A percentile compares a stretch with the other conserved stretches of the same genome.
Conservation (phyloP, 1,140 invertebrate genomes). For the Mamestra configurata region DNA sequence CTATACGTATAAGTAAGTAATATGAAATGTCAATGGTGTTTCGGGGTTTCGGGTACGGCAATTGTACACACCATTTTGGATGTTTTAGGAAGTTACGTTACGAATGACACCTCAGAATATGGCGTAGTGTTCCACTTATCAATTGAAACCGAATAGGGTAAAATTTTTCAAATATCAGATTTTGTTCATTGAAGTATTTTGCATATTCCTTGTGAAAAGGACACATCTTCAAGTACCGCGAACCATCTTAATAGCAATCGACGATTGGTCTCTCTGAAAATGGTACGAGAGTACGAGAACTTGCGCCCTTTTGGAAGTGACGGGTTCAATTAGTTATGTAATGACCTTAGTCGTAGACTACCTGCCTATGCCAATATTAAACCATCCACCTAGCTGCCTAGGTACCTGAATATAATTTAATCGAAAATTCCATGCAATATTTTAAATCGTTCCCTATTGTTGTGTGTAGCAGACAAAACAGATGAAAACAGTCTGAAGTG, state of each 20-base stretch:
- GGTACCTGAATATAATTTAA: not conserved
- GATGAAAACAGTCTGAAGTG: constrained; percentile 79
- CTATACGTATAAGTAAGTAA: constrained; percentile 46
- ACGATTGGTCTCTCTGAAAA: too few relatives aligned
- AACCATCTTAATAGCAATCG: too few relatives aligned
- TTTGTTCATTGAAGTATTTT: too few relatives aligned
- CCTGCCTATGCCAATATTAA: not conserved
- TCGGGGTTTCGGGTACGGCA: constrained; percentile 14
- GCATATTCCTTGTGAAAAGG: too few relatives aligned
- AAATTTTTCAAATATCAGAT: too few relatives aligned
- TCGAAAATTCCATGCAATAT: constrained; percentile 66
- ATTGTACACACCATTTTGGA: constrained; percentile 21
- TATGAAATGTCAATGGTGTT: constrained; percentile 49
- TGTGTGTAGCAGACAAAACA: constrained; percentile 64
- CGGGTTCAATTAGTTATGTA: too few relatives aligned
- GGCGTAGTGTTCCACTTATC: not conserved
- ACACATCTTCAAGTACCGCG: too few relatives aligned
- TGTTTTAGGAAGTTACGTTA: constrained; percentile 1
- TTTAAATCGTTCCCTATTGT: constrained; percentile 80
- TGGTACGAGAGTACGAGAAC: too few relatives aligned
- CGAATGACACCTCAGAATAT: not conserved
- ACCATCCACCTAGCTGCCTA: not conserved
- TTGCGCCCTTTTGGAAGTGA: too few relatives aligned
- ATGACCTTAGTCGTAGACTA: too few relatives aligned
- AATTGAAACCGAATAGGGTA: not conserved